Conservation (phyloP, 2,888 invertebrate species). For the Caradrina clavipalpis region DNA sequence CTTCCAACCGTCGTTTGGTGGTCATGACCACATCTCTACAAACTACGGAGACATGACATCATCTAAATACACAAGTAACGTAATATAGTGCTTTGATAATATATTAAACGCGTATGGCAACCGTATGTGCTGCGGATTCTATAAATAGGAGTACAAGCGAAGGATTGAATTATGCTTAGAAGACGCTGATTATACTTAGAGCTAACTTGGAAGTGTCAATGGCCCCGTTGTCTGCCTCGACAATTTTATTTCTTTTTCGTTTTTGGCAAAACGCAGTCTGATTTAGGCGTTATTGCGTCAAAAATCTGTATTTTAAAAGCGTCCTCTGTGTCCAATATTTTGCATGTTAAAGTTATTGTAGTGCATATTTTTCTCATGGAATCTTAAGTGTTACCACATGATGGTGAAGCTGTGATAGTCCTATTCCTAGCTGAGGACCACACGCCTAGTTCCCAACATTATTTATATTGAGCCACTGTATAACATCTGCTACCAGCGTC, state of each 20-base stretch:
- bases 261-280: background rate
- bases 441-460: constrained; percentile 35
- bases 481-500: constrained; percentile 46
- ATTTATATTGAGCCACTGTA: constrained; percentile 35
- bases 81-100: constrained; percentile 44
- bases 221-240: constrained; percentile 2
- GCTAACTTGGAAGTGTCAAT: constrained; percentile 16
- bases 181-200: constrained; percentile 32
- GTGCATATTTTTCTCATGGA: background rate
- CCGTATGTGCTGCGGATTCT: constrained; percentile 62
- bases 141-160: constrained; percentile 53
- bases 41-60: constrained; percentile 67
- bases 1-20: constrained; percentile 21
- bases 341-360: background rate
- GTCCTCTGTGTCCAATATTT: background rate
- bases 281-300: background rate
- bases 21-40: constrained; percentile 39
- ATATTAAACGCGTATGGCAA: constrained; percentile 60
- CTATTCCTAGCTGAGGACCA: constrained; percentile 41
- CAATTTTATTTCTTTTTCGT: background rate
- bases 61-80: constrained; percentile 59
- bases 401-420: background rate
- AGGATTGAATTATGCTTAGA: constrained; percentile 39
- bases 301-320: background rate
- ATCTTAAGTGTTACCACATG: background rate